Conservation (phyloP, 2,113 vertebrate genomes). For the Megaceryle torquata region DNA sequence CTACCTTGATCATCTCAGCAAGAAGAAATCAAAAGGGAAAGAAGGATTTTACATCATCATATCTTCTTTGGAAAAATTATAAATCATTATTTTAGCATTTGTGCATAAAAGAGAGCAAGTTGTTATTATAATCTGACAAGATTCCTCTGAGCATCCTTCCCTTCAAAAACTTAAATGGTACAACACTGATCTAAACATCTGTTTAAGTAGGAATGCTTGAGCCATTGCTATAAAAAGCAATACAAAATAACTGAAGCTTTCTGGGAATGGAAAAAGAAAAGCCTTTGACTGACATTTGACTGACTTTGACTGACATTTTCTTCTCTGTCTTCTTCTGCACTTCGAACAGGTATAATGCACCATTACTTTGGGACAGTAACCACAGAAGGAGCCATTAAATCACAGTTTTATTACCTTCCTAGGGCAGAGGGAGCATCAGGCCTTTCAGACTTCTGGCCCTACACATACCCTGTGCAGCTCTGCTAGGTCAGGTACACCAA, state of each 20-base stretch:
- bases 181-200: background rate
- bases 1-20: background rate
- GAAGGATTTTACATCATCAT: background rate
- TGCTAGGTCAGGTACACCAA: background rate
- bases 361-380: background rate
- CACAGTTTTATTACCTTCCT: background rate
- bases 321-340: background rate
- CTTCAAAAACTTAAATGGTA: background rate
- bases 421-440: background rate
- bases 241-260: background rate
- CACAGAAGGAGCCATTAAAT: background rate
- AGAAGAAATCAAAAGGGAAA: background rate
- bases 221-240: background rate
- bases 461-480: fast-evolving
- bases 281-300: background rate
- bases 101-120: background rate
- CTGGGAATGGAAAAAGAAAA: background rate
- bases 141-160: background rate
- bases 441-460: background rate
- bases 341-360: background rate
- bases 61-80: background rate
- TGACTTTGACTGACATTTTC: background rate
- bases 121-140: background rate
- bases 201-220: background rate
- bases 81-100: background rate